These are phyloP conservation scores for Echinops telfairi DNA, from an alignment of 2,113 vertebrate species.

Conservation along the genomic window DNA sequence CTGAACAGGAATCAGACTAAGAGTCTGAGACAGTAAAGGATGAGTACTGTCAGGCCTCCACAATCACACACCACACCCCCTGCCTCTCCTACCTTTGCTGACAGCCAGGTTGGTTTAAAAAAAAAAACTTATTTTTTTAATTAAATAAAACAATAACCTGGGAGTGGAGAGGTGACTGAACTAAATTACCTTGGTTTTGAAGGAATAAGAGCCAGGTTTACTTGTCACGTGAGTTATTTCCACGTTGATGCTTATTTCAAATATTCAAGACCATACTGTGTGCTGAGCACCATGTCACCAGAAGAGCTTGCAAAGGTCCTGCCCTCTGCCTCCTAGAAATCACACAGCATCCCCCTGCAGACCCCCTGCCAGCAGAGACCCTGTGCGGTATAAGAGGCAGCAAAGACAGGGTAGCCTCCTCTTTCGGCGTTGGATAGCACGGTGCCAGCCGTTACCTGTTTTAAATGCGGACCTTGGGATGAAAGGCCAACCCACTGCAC, in stretches of 20 bases:
- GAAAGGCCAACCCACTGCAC: constrained; percentile 2
- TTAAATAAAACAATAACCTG: neutral
- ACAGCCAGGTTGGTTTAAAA: neutral
- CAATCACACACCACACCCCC: neutral
- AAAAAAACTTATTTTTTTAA: neutral
- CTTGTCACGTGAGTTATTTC: neutral
- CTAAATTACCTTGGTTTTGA: neutral
- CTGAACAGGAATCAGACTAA: neutral
- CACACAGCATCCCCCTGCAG: neutral
- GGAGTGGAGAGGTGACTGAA: neutral
- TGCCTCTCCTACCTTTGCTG: neutral
- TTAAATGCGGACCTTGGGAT: neutral
- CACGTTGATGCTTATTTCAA: neutral
- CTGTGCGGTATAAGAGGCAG: neutral
- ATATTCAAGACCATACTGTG: neutral
- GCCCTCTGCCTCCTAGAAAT: neutral
- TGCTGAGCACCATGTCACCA: neutral
- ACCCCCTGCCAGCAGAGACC: neutral
- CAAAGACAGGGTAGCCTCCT: neutral
- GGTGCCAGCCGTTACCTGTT: neutral
- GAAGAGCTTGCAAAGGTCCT: neutral
- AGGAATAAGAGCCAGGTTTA: neutral
- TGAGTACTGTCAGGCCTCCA: no score
- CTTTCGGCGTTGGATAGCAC: neutral
- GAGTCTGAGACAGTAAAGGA: neutral